Evolutionary conservation across 2,113 vertebrate species (phyloP).

Genomic region (Sinocyclocheilus anophthalmus): DNA sequence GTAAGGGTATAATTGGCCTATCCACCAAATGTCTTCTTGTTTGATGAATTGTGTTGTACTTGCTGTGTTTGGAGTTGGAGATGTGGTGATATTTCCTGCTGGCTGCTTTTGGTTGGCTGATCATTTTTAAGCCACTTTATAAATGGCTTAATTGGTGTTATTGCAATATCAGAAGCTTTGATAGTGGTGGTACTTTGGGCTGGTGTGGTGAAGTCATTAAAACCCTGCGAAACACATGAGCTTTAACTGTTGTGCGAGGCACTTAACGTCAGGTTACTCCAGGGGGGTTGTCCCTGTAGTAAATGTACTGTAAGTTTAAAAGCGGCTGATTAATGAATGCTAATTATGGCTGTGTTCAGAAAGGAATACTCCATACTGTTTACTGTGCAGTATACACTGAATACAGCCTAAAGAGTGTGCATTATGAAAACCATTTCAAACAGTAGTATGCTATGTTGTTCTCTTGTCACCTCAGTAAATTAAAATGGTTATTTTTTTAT

Average conservation of each 20-base stretch:
- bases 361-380: background rate
- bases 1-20: slow-evolving; percentile 47
- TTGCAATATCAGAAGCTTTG: slow-evolving; percentile 25
- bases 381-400: background rate
- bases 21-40: slow-evolving; percentile 36
- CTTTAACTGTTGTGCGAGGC: slow-evolving; percentile 9
- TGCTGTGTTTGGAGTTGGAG: background rate
- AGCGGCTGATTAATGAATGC: slow-evolving; percentile 8
- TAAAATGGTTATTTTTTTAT: too few species aligned
- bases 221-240: slow-evolving; percentile 5
- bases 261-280: slow-evolving; percentile 11
- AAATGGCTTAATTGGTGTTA: slow-evolving; percentile 51
- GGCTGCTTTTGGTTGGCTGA: slow-evolving; percentile 20
- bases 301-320: slow-evolving; percentile 13
- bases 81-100: slow-evolving; percentile 38
- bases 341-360: background rate
- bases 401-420: background rate
- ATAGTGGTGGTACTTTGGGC: background rate
- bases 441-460: background rate
- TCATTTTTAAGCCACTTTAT: slow-evolving; percentile 32
- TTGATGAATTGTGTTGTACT: slow-evolving; percentile 50
- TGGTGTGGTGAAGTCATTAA: slow-evolving; percentile 15
- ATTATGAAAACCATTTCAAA: background rate
- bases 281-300: slow-evolving; percentile 8
- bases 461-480: background rate